Evolutionary conservation across 2,113 vertebrate species (phyloP).

Genomic region (Pandion haliaetus): DNA sequence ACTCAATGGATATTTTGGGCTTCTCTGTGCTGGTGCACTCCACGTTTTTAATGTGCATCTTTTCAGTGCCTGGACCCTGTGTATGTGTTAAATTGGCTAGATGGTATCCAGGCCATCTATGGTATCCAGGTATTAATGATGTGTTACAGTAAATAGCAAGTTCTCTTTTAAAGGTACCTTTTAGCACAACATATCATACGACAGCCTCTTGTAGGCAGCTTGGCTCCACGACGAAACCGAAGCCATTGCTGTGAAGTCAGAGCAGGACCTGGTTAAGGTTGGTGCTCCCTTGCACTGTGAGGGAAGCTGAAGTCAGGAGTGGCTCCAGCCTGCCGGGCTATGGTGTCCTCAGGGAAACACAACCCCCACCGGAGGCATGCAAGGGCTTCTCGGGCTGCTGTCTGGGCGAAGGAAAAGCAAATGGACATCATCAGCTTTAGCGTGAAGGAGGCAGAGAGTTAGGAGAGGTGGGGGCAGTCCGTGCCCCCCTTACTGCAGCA

Average conservation of each 20-base stretch:
- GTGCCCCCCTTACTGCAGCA: rapidly evolving
- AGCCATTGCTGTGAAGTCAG: background rate
- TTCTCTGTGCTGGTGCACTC: background rate
- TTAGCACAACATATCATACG: background rate
- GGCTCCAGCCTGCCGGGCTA: background rate
- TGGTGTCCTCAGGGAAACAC: background rate
- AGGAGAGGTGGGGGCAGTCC: background rate
- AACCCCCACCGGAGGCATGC: rapidly evolving
- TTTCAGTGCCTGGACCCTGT: background rate
- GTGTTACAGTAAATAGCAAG: background rate
- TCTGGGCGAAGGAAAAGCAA: rapidly evolving
- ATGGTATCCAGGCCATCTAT: background rate
- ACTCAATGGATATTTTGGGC: background rate
- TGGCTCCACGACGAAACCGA: background rate
- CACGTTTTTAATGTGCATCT: background rate
- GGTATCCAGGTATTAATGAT: too few relatives aligned
- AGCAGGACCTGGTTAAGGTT: background rate
- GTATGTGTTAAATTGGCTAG: background rate
- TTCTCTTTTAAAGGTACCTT: background rate
- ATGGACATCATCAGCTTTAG: rapidly evolving
- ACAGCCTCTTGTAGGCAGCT: background rate
- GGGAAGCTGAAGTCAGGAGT: background rate
- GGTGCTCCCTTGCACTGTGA: rapidly evolving
- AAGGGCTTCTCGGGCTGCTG: background rate
- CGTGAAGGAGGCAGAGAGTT: background rate